Evolutionary conservation across 2,797 vertebrate species (phyloP), one percentile per base, ranked within the genome.

Genomic region (Buphagus erythrorhynchus): DNA sequence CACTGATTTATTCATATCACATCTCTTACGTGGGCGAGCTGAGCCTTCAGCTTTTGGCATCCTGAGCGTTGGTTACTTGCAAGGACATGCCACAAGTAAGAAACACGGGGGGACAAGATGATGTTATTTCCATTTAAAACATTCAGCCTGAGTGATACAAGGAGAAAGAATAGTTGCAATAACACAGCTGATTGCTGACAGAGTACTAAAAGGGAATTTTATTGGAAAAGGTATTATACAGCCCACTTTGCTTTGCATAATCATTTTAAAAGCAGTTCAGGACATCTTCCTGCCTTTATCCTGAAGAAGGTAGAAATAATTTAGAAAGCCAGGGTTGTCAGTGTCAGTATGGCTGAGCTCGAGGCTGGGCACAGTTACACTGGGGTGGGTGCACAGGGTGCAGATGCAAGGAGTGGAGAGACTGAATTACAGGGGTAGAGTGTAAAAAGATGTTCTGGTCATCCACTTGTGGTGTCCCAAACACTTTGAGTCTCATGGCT

Each of bases 171-270:
- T 43, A 42, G 58, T 81, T 84, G 45, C 19, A 86, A 72, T 88
- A 80, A 55, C 59, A 63, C 0, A 15, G 77, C 78, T 91, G 72
- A 75, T 86, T 84, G 77, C 90, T 66, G 79, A 78, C 75, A 79
- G 67, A 80, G 73, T 31, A 59, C 61, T 95, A 21, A 86, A 81
- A 77, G 71, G 58, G 62, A 76, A 54, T 74, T 93, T 87, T 86
- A 61, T 74, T 96, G 75, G 79, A 63, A 69, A 35, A 95, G 43
- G 67, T 86, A 81, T 97, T 88, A 58, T 43, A 55, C 88, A 94
- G 68, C 91, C 59, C 42, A 40, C 55, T 80, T 40, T 94, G 62
- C 69, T 94, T 82, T 92, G 71, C 42, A 93, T 75, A 96, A 59
- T 69, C 40, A 38, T 54, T 89, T 90, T 48, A 67, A 90, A 93